Conservation (phyloP, 2,888 invertebrate genomes). For the Actias luna region DNA sequence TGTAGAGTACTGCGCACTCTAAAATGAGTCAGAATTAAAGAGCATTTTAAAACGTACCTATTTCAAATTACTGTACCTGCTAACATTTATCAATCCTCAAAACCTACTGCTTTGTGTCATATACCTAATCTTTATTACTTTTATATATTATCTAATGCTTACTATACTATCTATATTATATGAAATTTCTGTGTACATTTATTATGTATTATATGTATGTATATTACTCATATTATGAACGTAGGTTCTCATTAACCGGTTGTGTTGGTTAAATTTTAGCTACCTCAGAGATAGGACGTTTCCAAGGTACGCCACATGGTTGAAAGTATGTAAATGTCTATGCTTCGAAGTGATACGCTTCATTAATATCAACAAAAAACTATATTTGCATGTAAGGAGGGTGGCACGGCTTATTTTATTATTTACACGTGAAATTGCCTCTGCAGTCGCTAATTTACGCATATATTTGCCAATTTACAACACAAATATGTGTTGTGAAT, state of each 20-base stretch:
- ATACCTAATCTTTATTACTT: slow-evolving; percentile 6
- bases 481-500: neutral
- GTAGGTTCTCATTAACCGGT: slow-evolving; percentile 31
- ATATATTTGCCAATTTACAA: neutral
- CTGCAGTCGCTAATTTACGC: slow-evolving; percentile 1
- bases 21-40: too few relatives aligned
- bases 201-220: slow-evolving; percentile 12
- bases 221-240: slow-evolving; percentile 11
- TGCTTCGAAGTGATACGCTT: slow-evolving; percentile 77
- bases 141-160: slow-evolving; percentile 12
- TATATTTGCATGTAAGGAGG: slow-evolving; percentile 63
- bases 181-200: too few relatives aligned
- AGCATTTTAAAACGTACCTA: neutral
- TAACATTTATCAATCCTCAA: slow-evolving; percentile 5
- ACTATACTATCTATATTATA: slow-evolving; percentile 12
- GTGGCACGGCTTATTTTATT: slow-evolving; percentile 68
- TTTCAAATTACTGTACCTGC: slow-evolving; percentile 8
- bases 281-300: slow-evolving; percentile 96
- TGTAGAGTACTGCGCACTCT: too few relatives aligned
- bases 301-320: slow-evolving; percentile 88
- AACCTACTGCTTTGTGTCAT: slow-evolving; percentile 9
- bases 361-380: slow-evolving; percentile 32
- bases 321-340: slow-evolving; percentile 61
- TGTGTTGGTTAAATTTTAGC: slow-evolving; percentile 81
- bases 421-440: slow-evolving; percentile 21